These are phyloP conservation scores for Lepidurus couesii DNA, from an alignment of 1,140 invertebrate genomes.

Conservation along the genomic window DNA sequence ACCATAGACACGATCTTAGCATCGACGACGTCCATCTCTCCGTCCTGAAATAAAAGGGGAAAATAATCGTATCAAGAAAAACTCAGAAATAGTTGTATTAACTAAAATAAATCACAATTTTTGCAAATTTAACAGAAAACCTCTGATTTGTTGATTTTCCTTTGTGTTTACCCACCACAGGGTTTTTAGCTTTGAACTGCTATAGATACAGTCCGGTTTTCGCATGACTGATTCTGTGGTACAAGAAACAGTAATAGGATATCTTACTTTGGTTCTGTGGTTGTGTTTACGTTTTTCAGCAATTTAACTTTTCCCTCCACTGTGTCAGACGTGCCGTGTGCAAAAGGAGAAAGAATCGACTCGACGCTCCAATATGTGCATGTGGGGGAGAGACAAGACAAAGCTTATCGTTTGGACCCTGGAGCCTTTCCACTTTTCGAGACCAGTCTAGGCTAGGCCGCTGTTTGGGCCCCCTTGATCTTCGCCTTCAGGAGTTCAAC, in stretches of 20 bases:
- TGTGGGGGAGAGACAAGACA: no score
- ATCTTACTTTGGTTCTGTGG: neutral
- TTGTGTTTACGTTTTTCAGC: neutral
- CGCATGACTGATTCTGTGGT: no score
- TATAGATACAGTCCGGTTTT: no score
- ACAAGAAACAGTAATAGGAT: neutral
- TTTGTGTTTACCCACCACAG: no score
- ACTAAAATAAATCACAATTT: no score
- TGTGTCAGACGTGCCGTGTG: conserved; percentile 13
- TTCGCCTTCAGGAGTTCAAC: neutral
- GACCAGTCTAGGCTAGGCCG: neutral
- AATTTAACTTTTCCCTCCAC: conserved; percentile 11
- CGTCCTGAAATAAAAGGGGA: no score
- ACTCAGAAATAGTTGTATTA: neutral
- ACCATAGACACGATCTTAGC: conserved; percentile 68
- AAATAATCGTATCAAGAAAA: neutral
- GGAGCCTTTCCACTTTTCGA: neutral
- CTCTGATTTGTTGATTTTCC: no score
- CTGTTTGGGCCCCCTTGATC: neutral
- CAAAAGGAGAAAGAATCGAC: conserved; percentile 9
- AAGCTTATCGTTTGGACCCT: conserved; percentile 10
- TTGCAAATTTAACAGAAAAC: no score
- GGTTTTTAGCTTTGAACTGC: no score
- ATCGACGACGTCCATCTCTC: conserved; percentile 30
- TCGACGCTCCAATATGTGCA: neutral